Evolutionary conservation across 2,888 invertebrate genomes (phyloP), one percentile per base, ranked within the genome.

Genomic region (Vanessa cardui): DNA sequence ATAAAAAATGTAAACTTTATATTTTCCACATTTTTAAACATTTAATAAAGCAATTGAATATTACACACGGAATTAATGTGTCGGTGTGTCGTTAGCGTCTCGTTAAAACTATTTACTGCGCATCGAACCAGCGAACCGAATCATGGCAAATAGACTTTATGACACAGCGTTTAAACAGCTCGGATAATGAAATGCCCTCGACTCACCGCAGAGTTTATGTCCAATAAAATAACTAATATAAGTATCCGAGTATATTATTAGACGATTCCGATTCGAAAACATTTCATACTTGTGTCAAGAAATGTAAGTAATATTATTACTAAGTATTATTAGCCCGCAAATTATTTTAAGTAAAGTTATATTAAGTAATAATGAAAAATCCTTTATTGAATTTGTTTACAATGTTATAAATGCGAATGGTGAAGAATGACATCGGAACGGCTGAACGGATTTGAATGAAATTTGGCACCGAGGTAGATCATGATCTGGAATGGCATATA

Each of bases 111-210:
- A 73, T 76, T 81, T 79, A 81, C 74, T 74, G 74, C 76, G 52
- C 31, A 31, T 21, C 73, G 71, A 73, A 72, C 73, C 69, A 50
- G 20, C 66, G 65, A 72, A 67, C 73, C 72, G 71, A 75, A 75
- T 75, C 73, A 74, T 68, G 70, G 71, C 73, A 79, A 79, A 83
- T 83, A 82, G 83, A 83, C 63, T 86, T 86, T 85, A 86, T 79
- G 82, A 75, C 70, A 70, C 70, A 69, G 72, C 78, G 81, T 80
- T 81, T 65, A 80, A 82, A 84, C 78, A 78, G 75, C 77, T 39
- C 4, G 39, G 39, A 76, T 78, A 77, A 81, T 83, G 78, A 82
- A 83, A 82, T 73, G 75, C 77, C 74, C 76, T 76, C 75, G 76
- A 76, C 74, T 76, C 72, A 75, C 73, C 71, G 68, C 73, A 72